These are phyloP conservation scores for Aricia agestis DNA, from an alignment of 1,140 invertebrate species.

Conservation along the genomic window DNA sequence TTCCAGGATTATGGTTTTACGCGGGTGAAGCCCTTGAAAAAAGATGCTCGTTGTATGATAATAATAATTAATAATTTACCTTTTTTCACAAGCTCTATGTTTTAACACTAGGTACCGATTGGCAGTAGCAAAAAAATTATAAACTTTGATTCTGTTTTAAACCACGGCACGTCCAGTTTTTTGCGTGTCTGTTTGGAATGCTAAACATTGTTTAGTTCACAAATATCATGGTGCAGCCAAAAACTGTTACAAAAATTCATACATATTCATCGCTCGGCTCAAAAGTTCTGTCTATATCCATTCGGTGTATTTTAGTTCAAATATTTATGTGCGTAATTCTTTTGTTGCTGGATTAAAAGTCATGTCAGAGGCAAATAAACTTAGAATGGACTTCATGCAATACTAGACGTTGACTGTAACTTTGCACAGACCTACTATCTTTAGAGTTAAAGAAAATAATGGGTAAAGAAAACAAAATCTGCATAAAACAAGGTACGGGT, in stretches of 20 bases:
- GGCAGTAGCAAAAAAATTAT: too few relatives aligned
- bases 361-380: too few relatives aligned
- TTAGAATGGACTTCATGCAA: too few relatives aligned
- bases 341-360: too few relatives aligned
- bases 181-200: background rate
- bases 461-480: background rate
- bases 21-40: too few relatives aligned
- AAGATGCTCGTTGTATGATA: too few relatives aligned
- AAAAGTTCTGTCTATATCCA: background rate
- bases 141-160: background rate
- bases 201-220: slow-evolving; percentile 1
- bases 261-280: background rate
- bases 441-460: too few relatives aligned
- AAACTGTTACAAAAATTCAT: background rate
- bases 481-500: background rate
- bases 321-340: too few relatives aligned
- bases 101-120: too few relatives aligned
- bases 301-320: background rate
- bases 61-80: too few relatives aligned
- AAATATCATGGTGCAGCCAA: background rate
- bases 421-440: background rate
- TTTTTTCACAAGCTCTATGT: too few relatives aligned
- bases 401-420: background rate
- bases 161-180: background rate
- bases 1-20: too few relatives aligned